Evolutionary conservation across 2,113 vertebrate species (phyloP), one percentile per base, ranked within the genome.

Genomic region (Sclerurus mexicanus): DNA sequence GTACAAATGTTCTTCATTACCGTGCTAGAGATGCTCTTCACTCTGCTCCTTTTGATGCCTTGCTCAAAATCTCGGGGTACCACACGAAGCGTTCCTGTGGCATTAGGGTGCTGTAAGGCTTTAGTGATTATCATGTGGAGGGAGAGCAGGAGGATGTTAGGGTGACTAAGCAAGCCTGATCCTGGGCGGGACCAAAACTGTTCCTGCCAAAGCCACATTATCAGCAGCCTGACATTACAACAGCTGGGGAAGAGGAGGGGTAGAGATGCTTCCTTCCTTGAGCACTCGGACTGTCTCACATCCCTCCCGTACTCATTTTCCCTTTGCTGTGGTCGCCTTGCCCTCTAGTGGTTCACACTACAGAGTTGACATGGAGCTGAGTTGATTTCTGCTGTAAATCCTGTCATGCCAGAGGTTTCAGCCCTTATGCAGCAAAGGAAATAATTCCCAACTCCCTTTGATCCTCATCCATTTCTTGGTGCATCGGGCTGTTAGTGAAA

Each of bases 291-390:
- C 24, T 4, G 3, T 30, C 14, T 30, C 28, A 1, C 24, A 2
- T 22, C 21, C 9, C 37, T 40, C 8, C 16, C 17, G 3, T n/a
- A 33, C 30, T 13, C 15, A 0, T 27, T 53, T 24, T 55, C 44
- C 22, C 35, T 88, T 58, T 40, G 25, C 83, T 64, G 52, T 39
- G 64, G 19, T 74, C 83, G 72, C 86, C 69, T 90, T 94, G 95
- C 96, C 96, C 93, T 78, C 96, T 97, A 95, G 93, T 50, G 96
- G 96, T 25, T 75, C 64, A 7, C 39, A 1, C 30, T 17, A 2
- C 35, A 11, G 56, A 40, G 31, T 42, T 22, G 37, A 27, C 16
- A 2, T 30, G 9, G 60, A 40, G 31, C 35, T 22, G n/a, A 27
- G 2, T 2, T 59, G 3, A 2, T 55, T 67, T 42, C 75, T 58